Base-by-base conservation (phyloP, 2,113 vertebrate species). In the Phalacrocorax carbo region DNA sequence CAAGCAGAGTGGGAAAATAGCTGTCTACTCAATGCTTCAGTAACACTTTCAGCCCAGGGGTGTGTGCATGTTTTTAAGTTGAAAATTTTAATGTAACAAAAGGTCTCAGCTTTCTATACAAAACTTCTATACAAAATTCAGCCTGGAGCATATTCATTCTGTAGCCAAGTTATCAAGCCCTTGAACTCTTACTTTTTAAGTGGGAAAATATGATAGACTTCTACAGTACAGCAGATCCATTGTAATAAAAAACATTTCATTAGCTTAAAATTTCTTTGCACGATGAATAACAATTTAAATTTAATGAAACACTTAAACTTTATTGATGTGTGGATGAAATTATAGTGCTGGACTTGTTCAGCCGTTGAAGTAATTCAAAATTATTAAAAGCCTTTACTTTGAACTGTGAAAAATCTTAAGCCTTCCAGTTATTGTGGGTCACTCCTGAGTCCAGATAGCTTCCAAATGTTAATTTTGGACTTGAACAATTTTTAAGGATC, bases 401-500 rank as follows among this genome's bases (percentile, higher is more conserved):
- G 87, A 98, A 97, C 82, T 88, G 93, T 95, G 92, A 90, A 94
- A 88, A 88, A n/a, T 77, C 46, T 73, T 96, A 76, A 91, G 76
- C 86, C 96, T 97, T 96, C 91, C 96, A 87, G 77, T 91, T 97
- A 70, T 71, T 95, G 94, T 94, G 88, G 93, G 91, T 96, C 88
- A 87, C 72, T 68, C 72, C 86, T 96, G 94, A 84, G 80, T 82
- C 75, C 82, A 90, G 85, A 97, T 97, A 93, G 84, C 46, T 98
- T 97, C 97, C 97, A 98, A 95, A 96, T 98, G 96, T 96, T 96
- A 77, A 70, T 84, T 96, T 96, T 97, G 93, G 77, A 83, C 89
- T 89, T 85, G 73, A 82, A 75, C 52, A 54, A 32, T 90, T 94
- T 90, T 95, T 79, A 88, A 86, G 46, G 71, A 75, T 94, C 80